Evolutionary conservation across 2,797 vertebrate species (phyloP), one percentile per base, ranked within the genome.

Genomic region (Acanthurus leucopareius): DNA sequence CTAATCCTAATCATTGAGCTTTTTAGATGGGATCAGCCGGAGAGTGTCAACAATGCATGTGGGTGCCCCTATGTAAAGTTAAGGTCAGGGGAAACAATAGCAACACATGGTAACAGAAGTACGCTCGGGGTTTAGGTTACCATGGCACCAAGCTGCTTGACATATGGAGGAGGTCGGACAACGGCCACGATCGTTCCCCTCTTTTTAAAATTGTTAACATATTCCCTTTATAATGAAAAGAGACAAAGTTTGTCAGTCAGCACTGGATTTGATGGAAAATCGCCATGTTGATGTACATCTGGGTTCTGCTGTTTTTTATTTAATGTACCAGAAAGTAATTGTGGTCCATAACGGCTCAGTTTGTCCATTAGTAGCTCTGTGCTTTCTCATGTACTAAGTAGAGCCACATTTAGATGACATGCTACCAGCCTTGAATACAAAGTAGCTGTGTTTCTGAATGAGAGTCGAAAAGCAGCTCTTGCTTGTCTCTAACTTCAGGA

Each of bases 1-100:
- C 64, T 86, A 87, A 91, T 89, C 90, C 89, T 40, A 53, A 86
- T 89, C 72, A 88, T 84, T 86, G 57, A 72, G 25, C 57, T 32
- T 62, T 67, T 75, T 25, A 76, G 73, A 82, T 40, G 19, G 71
- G 69, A 75, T 83, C 83, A 66, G 52, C 69, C 48, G 64, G 71
- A 82, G 75, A 69, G 77, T 72, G 86, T 87, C 81, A 82, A 79
- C 82, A 86, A 16, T 75, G 53, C 82, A 74, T 69, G 48, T 35
- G 69, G 73, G 71, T 69, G 76, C 60, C 73, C 63, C 62, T 60
- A 56, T 80, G 68, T 77, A 61, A 83, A 83, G 87, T 60, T 80
- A 82, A 85, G 86, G 83, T 82, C 84, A 82, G 64, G 59, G 48
- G 49, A 88, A 80, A 88, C 84, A 84, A 89, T 56, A 35, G 73